Evolutionary conservation across 2,113 vertebrate species (phyloP).

Genomic region (Polypterus senegalus): DNA sequence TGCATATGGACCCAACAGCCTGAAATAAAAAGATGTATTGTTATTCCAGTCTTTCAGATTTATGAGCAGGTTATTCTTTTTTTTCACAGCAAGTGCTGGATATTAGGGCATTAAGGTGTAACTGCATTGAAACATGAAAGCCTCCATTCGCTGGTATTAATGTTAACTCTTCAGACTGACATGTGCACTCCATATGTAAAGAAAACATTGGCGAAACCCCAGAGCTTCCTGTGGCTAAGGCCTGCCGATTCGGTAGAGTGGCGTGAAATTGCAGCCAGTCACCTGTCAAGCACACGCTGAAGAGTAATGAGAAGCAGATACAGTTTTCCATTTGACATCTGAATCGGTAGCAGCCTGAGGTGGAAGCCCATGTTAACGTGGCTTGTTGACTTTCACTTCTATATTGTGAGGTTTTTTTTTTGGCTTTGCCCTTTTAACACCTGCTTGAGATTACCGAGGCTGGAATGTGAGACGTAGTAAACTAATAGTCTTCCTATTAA

Average conservation of each 20-base stretch:
- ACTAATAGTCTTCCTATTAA: conserved; percentile 31
- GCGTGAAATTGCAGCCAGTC: conserved; percentile 20
- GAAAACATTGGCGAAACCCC: not conserved
- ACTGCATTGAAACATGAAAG: conserved; percentile 28
- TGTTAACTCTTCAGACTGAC: conserved; percentile 20
- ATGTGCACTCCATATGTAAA: conserved; percentile 34
- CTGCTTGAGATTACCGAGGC: conserved; percentile 29
- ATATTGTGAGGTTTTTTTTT: conserved; percentile 2
- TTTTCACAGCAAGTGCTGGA: no score
- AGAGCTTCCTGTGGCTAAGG: not conserved
- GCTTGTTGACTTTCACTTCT: conserved; percentile 24
- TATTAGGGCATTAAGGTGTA: conserved; percentile 19
- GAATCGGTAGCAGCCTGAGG: conserved; percentile 8
- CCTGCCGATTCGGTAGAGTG: conserved; percentile 11
- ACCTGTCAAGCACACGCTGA: conserved; percentile 18
- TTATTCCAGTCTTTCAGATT: no score
- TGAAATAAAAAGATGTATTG: no score
- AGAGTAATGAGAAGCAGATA: conserved; percentile 22
- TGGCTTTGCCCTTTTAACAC: conserved; percentile 1
- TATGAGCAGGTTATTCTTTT: no score
- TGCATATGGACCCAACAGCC: no score
- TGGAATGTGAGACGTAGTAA: conserved; percentile 23
- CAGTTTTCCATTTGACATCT: not conserved
- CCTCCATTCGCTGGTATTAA: conserved; percentile 19
- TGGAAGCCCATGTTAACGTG: conserved; percentile 29